Conservation (phyloP, 2,113 vertebrate species). For the Gopherus flavomarginatus region DNA sequence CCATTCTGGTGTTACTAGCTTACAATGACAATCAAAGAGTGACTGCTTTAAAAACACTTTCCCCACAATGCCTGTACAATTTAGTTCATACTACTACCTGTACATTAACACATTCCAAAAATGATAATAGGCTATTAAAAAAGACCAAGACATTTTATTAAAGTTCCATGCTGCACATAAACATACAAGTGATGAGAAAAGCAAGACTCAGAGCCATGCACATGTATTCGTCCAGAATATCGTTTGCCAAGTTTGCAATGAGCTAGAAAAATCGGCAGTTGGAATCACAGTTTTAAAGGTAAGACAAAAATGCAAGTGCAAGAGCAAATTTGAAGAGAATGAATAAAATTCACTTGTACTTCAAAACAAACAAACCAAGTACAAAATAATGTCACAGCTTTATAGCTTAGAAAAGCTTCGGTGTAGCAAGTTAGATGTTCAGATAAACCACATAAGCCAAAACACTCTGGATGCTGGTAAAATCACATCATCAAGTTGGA, state of each 20-base stretch:
- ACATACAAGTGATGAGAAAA: conserved; percentile 70
- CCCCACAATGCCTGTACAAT: neutral
- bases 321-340: conserved; percentile 71
- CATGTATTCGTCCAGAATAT: conserved; percentile 63
- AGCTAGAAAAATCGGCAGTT: conserved; percentile 76
- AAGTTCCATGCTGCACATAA: conserved; percentile 74
- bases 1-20: neutral
- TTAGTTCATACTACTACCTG: neutral
- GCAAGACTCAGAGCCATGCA: conserved; percentile 71
- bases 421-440: conserved; percentile 43
- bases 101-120: neutral
- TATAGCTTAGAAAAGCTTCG: conserved; percentile 64
- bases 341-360: conserved; percentile 68
- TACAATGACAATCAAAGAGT: neutral
- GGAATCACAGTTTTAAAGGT: conserved; percentile 75
- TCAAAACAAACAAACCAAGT: conserved; percentile 62
- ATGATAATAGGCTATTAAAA: conserved; percentile 20
- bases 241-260: conserved; percentile 65
- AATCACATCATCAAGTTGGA: conserved; percentile 56
- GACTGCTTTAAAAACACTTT: neutral
- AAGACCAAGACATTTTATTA: conserved; percentile 76
- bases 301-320: conserved; percentile 70
- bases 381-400: conserved; percentile 60
- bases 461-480: conserved; percentile 48
- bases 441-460: neutral